Base-by-base conservation (phyloP, 2,797 vertebrate genomes). In the Melanotaenia nigrans region DNA sequence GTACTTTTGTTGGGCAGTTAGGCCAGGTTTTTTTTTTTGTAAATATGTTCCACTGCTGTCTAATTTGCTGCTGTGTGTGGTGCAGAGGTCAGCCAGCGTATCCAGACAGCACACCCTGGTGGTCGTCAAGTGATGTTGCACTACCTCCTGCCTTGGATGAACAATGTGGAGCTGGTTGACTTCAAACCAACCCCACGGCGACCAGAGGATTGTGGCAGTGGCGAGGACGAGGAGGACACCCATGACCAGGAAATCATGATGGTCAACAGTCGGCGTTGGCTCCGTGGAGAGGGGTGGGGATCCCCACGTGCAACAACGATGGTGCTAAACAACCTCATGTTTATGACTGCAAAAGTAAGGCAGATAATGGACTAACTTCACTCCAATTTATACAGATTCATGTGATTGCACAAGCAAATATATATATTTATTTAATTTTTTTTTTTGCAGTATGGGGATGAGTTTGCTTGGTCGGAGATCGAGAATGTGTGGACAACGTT, bases 261-360 rank as follows among this genome's bases (percentile, higher is more conserved):
- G 97, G 95, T 98, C 72, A 99, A 97, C 65, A 98, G 97, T 81
- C 93, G 98, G 5, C 95, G 98, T 61, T 99, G 98, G 98, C 92
- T 99, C 0, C 93, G 94, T 66, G 98, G 98, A 79, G 97, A 99
- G 81, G 98, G 98, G 78, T 99, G 98, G 98, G 98, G 98, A 3
- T 99, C 98, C 4, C 97, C 96, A 0, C 96, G 97, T 51, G 98
- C 98, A 68, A 99, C 98, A 24, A 95, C 96, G 63, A 97, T 99
- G 96, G 97, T 99, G 92, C 92, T 99, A 79, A 99, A 99, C 93
- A 99, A 99, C 82, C 95, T 99, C 53, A 98, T 99, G 96, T 99
- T 99, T 87, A 99, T 99, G 95, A 99, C 98, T 0, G 97, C 98
- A 14, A 99, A 99, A 97, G 98, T 99, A 92, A 90, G 77, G 0